Percentiles rank a stretch among this genome's conserved stretches.
Evolutionary conservation across 2,113 vertebrate genomes (phyloP).

Genomic region (Penelope pileata): DNA sequence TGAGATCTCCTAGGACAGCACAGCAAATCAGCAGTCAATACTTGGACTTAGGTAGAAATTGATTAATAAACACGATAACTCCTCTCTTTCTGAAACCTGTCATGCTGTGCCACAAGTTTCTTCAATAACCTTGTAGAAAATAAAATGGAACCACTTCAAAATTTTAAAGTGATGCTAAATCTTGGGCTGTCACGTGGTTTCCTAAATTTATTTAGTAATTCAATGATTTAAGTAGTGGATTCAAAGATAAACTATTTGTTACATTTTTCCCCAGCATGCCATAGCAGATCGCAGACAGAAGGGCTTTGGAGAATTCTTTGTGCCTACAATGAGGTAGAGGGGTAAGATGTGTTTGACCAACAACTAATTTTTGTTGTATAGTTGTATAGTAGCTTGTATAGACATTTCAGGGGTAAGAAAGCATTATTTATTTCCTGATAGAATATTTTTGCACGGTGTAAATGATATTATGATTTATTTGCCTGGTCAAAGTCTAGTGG

Average conservation of each 20-base stretch:
- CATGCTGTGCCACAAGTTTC: not conserved
- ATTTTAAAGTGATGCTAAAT: constrained; percentile 28
- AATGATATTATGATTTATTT: not conserved
- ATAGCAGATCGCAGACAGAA: not conserved
- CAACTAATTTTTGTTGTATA: not conserved
- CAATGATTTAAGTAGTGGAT: constrained; percentile 38
- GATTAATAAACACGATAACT: constrained; percentile 59
- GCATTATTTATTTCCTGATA: constrained; percentile 8
- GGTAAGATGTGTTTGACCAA: not conserved
- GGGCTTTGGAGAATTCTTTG: not conserved
- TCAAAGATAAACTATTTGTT: constrained; percentile 28
- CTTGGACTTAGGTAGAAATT: constrained; percentile 29
- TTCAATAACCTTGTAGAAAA: not conserved
- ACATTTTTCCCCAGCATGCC: not conserved
- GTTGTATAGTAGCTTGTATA: not conserved
- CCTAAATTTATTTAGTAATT: constrained; percentile 18
- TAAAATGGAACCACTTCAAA: constrained; percentile 16
- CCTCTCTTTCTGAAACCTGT: not conserved
- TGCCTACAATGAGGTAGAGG: not conserved
- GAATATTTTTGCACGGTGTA: not conserved
- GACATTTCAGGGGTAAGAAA: not conserved
- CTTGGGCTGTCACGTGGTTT: not conserved
- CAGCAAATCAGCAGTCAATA: constrained; percentile 67
- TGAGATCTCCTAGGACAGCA: not conserved
- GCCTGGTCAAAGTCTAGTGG: not conserved